Evolutionary conservation across 2,888 invertebrate genomes (phyloP).

Genomic region (Polymixis lichenea): DNA sequence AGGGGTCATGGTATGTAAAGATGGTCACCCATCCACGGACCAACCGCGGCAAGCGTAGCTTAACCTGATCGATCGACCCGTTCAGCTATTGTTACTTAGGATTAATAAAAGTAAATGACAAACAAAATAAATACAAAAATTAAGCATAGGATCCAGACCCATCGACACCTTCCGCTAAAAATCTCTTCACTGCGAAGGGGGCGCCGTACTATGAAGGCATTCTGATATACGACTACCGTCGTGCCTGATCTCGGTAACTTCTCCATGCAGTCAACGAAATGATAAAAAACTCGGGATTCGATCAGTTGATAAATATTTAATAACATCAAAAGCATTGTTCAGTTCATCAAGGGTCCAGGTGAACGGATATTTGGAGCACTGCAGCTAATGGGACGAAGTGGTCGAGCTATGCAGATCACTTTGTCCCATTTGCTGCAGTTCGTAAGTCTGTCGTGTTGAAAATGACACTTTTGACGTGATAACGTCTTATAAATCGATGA

Average conservation of each 20-base stretch:
- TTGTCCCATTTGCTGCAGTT: not conserved
- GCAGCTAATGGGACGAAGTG: not conserved
- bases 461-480: not conserved
- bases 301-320: constrained; percentile 9
- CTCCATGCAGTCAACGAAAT: not conserved
- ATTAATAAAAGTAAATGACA: not conserved
- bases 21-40: no score
- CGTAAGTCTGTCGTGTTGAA: not conserved
- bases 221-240: not conserved
- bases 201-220: not conserved
- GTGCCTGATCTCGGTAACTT: no score
- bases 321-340: not conserved
- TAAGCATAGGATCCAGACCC: not conserved
- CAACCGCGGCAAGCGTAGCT: no score
- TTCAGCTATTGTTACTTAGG: no score
- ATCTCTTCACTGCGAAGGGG: not conserved
- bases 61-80: no score
- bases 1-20: no score
- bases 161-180: not conserved
- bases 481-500: no score
- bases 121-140: fast-evolving
- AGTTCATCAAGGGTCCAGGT: not conserved
- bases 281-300: not conserved
- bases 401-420: not conserved
- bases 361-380: not conserved